Base-by-base conservation (phyloP, 2,888 invertebrate genomes). In the Anodontia alba region DNA sequence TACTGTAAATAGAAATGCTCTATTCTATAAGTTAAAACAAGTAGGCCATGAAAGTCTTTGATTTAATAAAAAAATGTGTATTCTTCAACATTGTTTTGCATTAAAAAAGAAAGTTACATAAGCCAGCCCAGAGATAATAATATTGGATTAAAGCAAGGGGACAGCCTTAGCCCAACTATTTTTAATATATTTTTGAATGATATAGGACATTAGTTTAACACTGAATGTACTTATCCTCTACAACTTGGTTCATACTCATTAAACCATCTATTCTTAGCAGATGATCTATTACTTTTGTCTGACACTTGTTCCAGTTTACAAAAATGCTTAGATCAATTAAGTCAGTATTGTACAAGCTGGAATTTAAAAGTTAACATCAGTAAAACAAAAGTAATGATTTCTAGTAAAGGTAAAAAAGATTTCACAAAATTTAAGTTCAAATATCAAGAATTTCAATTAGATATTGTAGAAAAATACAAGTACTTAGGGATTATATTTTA, bases 131-230 rank as follows among this genome's bases (percentile, higher is more conserved):
- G 23, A 29, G 36, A 8, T 17, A 29, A 42, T 15, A 75, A 69
- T 51, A 43, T 51, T 23, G 69, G 69, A 36, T 66, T 75, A 20
- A 49, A 54, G 15, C 75, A 75, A 23, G 68, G 68, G 7, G 75
- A 75, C 31, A 69, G 54, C 38, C 29, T 75, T 15, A 75, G 54
- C 38, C 69, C 75, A 2, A 42, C 38, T 38, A 29, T 69, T 8
- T 75, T 68, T 57, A 75, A 68, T 20, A 36, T 75, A n/a, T 75
- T 38, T 17, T 68, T 76, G 1, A 76, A 76, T 76, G 76, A 76
- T 57, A 36, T 76, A 26, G 69, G 69, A 20, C n/a, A 33, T 76
- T 57, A 38, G 31, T 70, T 23, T 10, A 70, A 0, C 17, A 33
- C 20, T 15, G 26, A 20, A 23, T 43, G 68, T 31, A 23, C 67